Percentiles rank a stretch among this genome's conserved stretches.
Conservation (phyloP, 2,797 vertebrate species). For the Enteromius unitaeniatus region DNA sequence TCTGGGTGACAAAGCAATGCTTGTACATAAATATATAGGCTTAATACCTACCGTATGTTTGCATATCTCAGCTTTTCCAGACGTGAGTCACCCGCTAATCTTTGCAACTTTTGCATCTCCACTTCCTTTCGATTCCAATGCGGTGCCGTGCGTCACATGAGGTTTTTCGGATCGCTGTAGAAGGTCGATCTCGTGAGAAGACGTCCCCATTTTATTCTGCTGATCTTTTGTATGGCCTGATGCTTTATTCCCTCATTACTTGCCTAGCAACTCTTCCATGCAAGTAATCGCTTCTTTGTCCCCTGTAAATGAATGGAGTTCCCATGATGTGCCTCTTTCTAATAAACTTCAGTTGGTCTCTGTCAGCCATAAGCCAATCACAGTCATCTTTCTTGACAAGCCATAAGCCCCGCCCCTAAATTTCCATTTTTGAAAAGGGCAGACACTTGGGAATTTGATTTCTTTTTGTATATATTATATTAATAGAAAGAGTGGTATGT, state of each 20-base stretch:
- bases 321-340: conserved; percentile 76
- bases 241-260: conserved; percentile 55
- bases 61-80: conserved; percentile 72
- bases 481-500: conserved; percentile 84
- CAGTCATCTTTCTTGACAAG: conserved; percentile 81
- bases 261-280: conserved; percentile 68
- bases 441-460: conserved; percentile 78
- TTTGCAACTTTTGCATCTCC: conserved; percentile 51
- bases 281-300: conserved; percentile 76
- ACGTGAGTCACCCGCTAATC: conserved; percentile 68
- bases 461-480: conserved; percentile 70
- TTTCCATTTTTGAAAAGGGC: conserved; percentile 78
- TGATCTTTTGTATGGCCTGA: conserved; percentile 63
- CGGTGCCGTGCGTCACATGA: conserved; percentile 64
- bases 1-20: conserved; percentile 82
- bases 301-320: conserved; percentile 77
- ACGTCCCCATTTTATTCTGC: conserved; percentile 73
- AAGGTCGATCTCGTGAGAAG: conserved; percentile 68
- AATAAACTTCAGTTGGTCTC: conserved; percentile 73
- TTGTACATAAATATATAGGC: conserved; percentile 76
- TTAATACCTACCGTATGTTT: conserved; percentile 66
- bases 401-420: conserved; percentile 76
- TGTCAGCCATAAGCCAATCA: conserved; percentile 72
- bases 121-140: conserved; percentile 47
- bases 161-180: conserved; percentile 66